These are phyloP conservation scores for Myiotriccus ornatus DNA, from an alignment of 2,797 vertebrate species.

Conservation along the genomic window DNA sequence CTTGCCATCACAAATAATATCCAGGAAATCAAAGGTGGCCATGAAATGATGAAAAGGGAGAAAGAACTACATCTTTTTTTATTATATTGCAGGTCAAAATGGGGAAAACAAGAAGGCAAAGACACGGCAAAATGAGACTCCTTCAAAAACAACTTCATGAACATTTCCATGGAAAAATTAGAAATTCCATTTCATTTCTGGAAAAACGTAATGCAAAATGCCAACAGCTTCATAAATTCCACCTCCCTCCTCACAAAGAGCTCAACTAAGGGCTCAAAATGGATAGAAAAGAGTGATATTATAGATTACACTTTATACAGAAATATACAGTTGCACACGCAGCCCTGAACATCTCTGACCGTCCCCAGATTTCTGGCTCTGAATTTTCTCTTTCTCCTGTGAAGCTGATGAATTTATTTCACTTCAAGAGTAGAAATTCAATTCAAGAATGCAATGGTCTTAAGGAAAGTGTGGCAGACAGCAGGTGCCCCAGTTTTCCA, in stretches of 20 bases:
- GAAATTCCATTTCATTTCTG: not conserved
- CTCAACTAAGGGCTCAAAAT: not conserved
- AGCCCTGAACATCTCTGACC: not conserved
- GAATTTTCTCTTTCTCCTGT: not conserved
- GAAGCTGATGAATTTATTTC: not conserved
- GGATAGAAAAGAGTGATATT: not conserved
- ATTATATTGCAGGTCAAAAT: not conserved
- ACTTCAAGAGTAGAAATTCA: not conserved
- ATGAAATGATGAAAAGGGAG: not conserved
- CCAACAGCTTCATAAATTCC: not conserved
- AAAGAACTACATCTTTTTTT: not conserved
- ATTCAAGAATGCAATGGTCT: not conserved
- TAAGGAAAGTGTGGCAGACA: not conserved
- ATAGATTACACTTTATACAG: not conserved
- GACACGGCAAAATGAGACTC: not conserved
- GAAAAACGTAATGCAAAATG: not conserved
- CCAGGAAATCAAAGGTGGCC: not conserved
- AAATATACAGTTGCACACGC: not conserved
- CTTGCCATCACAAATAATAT: not conserved
- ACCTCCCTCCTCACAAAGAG: not conserved
- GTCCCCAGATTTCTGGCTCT: not conserved
- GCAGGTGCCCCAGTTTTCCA: not conserved
- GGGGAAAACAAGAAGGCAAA: not conserved
- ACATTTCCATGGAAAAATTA: not conserved
- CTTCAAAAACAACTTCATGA: not conserved